Conservation (phyloP, 2,888 invertebrate species). For the Dimorphilus gyrociliatus region DNA sequence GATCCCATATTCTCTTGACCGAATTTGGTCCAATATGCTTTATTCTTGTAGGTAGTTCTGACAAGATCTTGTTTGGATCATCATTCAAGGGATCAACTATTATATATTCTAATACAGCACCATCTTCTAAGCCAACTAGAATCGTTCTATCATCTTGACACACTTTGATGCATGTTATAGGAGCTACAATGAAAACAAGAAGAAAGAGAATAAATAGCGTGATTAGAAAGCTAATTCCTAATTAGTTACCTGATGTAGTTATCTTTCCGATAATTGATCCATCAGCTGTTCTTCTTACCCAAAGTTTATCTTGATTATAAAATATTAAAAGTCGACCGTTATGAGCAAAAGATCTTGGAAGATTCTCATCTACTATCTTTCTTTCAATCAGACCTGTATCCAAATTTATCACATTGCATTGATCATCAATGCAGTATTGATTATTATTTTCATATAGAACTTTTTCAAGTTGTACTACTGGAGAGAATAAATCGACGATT, state of each 20-base stretch:
- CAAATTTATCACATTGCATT: conserved; percentile 23
- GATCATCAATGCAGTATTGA: conserved; percentile 22
- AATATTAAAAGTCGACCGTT: too few relatives aligned
- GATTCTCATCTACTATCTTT: conserved; percentile 10
- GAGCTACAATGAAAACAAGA: too few relatives aligned
- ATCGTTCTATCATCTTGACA: conserved; percentile 27
- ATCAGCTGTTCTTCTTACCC: too few relatives aligned
- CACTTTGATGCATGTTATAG: conserved; percentile 15
- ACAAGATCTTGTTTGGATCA: too few relatives aligned
- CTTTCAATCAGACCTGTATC: conserved; percentile 14
- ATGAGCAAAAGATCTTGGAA: conserved; percentile 18
- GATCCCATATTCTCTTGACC: too few relatives aligned
- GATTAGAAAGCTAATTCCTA: too few relatives aligned
- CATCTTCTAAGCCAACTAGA: conserved; percentile 28
- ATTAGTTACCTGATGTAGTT: conserved; percentile 11
- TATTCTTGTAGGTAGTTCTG: too few relatives aligned
- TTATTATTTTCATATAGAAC: conserved; percentile 21
- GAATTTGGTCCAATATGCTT: too few relatives aligned
- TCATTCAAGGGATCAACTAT: conserved; percentile 16
- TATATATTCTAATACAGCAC: conserved; percentile 24
- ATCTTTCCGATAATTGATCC: too few relatives aligned
- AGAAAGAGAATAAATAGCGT: too few relatives aligned
- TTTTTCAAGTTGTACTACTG: conserved; percentile 11
- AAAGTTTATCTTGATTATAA: too few relatives aligned
- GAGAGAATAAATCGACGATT: conserved; percentile 21